Percentiles rank a stretch among this genome's conserved stretches.
Conservation (phyloP, 2,888 invertebrate genomes). For the Macaria liturata region DNA sequence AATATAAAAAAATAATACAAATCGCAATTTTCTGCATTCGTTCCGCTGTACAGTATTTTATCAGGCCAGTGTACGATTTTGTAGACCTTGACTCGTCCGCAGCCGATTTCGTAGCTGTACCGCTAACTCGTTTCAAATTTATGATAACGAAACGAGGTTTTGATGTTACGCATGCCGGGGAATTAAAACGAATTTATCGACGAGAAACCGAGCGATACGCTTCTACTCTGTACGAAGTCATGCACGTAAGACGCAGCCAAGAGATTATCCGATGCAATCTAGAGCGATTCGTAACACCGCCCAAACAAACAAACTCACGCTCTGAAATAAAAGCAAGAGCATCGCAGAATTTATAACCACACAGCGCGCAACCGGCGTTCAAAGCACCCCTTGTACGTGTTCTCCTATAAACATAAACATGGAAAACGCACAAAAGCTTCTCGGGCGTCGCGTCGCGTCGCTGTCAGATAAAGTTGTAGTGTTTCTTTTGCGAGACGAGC, state of each 20-base stretch:
- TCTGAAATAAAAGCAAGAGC: slow-evolving; percentile 68
- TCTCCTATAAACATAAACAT: slow-evolving; percentile 81
- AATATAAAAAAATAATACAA: slow-evolving; percentile 21
- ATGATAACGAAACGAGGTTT: slow-evolving; percentile 8
- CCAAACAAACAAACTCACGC: slow-evolving; percentile 54
- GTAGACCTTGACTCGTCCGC: slow-evolving; percentile 22
- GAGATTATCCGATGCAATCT: slow-evolving; percentile 19
- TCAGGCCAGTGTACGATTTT: slow-evolving; percentile 24
- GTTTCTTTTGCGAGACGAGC: slow-evolving; percentile 76
- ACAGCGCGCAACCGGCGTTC: slow-evolving; percentile 67
- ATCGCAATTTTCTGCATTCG: slow-evolving; percentile 29
- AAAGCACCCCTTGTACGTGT: slow-evolving; percentile 80
- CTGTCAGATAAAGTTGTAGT: slow-evolving; percentile 81
- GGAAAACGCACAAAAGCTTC: slow-evolving; percentile 83
- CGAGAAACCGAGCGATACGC: background rate
- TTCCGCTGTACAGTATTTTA: slow-evolving; percentile 25
- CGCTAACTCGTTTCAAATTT: slow-evolving; percentile 7
- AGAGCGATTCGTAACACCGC: slow-evolving; percentile 33
- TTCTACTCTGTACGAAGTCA: background rate
- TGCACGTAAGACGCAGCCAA: background rate
- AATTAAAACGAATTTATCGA: background rate
- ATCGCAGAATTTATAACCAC: slow-evolving; percentile 66
- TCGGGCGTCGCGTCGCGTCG: slow-evolving; percentile 74
- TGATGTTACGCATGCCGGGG: slow-evolving; percentile 1
- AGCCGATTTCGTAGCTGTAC: slow-evolving; percentile 18